Conservation (phyloP, 2,113 vertebrate genomes). For the Illadopsis cleaveri region DNA sequence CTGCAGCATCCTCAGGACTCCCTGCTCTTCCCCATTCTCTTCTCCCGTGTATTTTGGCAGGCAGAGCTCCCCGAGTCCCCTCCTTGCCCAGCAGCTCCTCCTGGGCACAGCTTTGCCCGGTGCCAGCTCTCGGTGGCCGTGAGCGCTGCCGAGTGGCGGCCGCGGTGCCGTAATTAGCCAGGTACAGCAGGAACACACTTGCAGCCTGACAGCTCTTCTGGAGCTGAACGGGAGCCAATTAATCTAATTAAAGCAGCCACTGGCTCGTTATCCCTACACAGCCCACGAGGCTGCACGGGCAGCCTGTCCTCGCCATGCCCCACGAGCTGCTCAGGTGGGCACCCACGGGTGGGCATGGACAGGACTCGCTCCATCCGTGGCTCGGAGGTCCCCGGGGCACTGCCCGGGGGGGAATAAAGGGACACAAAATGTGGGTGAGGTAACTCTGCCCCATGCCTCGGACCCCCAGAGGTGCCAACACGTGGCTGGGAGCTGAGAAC, state of each 20-base stretch:
- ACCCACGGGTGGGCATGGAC: accelerated
- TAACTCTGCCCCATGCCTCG: accelerated
- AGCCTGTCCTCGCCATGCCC: accelerated
- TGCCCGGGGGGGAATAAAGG: no score
- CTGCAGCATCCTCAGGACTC: neutral
- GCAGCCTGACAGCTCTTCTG: slow-evolving; percentile 45
- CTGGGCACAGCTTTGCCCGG: accelerated
- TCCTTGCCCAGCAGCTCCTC: neutral
- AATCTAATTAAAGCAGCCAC: slow-evolving; percentile 40
- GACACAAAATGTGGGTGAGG: accelerated
- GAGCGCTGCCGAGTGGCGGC: neutral
- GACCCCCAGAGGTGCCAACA: accelerated
- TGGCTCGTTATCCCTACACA: neutral
- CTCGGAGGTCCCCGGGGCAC: accelerated
- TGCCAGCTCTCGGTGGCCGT: neutral
- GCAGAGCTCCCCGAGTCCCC: neutral
- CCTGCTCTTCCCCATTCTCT: neutral
- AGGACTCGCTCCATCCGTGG: accelerated
- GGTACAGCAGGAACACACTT: slow-evolving; percentile 38
- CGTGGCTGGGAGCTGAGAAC: accelerated
- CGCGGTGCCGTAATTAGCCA: neutral
- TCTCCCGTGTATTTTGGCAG: neutral
- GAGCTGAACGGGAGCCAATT: slow-evolving; percentile 57
- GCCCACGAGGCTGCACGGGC: neutral
- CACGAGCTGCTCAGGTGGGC: accelerated